phyloP scores from a whole-genome alignment of 2,113 vertebrate species.

The Labrus mixtus region DNA sequence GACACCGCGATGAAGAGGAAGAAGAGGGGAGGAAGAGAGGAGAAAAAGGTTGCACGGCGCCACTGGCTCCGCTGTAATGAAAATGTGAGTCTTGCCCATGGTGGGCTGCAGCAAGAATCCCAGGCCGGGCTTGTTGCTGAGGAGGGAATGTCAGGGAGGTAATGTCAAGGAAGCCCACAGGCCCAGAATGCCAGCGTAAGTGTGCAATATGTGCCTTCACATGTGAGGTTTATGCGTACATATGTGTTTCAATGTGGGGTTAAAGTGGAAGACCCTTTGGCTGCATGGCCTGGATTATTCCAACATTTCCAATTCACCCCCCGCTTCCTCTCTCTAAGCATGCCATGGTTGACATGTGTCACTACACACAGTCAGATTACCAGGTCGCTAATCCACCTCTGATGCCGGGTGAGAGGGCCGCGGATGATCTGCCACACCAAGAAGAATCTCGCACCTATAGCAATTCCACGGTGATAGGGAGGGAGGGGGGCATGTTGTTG shows the following conservation, averaged over 20 bases:
- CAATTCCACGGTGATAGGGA: conserved; percentile 19
- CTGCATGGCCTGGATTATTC: conserved; percentile 53
- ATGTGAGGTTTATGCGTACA: background rate
- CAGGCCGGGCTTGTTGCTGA: conserved; percentile 40
- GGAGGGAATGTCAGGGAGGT: conserved; percentile 65
- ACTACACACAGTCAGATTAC: conserved; percentile 74
- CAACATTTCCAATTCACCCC: conserved; percentile 50
- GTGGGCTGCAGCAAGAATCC: conserved; percentile 68
- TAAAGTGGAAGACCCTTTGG: conserved; percentile 14
- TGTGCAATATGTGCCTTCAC: conserved; percentile 3
- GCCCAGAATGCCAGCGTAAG: conserved; percentile 33
- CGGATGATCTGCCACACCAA: conserved; percentile 71
- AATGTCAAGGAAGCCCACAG: conserved; percentile 72
- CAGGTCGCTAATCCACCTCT: conserved; percentile 74
- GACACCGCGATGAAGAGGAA: conserved; percentile 58
- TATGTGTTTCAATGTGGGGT: conserved; percentile 6
- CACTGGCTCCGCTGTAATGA: conserved; percentile 65
- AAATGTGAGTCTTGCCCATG: conserved; percentile 67
- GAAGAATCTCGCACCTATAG: conserved; percentile 74
- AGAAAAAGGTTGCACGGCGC: conserved; percentile 76
- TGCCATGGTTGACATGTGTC: conserved; percentile 74
- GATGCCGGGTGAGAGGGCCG: conserved; percentile 60
- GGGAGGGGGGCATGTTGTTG: conserved; percentile 25
- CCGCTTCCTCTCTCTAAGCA: conserved; percentile 55
- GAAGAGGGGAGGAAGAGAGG: conserved; percentile 61